These are phyloP conservation scores for Heterotilapia buettikoferi DNA, from an alignment of 2,113 vertebrate species.

Conservation along the genomic window DNA sequence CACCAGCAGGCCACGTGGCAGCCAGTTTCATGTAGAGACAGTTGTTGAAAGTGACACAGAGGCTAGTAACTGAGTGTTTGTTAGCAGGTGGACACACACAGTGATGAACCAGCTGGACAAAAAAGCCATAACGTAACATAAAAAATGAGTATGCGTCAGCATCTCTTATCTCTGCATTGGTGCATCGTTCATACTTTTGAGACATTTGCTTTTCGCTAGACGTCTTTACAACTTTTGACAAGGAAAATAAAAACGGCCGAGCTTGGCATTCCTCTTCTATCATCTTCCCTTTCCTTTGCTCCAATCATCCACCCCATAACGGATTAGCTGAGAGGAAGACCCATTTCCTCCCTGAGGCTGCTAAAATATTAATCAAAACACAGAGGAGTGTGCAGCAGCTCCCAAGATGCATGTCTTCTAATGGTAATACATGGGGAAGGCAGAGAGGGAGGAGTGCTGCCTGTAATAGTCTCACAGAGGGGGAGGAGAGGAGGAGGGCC, in stretches of 20 bases:
- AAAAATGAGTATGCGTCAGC: not conserved
- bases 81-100: not conserved
- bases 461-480: slow-evolving; percentile 80
- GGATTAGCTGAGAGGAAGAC: slow-evolving; percentile 92
- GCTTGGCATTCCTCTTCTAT: slow-evolving; percentile 66
- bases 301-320: slow-evolving; percentile 80
- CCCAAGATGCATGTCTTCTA: slow-evolving; percentile 91
- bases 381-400: slow-evolving; percentile 86
- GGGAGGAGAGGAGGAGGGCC: slow-evolving; percentile 73
- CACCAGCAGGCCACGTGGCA: not conserved
- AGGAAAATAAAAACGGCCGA: slow-evolving; percentile 60
- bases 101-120: not conserved
- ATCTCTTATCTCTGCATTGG: not conserved
- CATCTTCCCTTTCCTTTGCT: slow-evolving; percentile 62
- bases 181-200: slow-evolving; percentile 3
- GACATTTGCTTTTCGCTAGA: slow-evolving; percentile 14
- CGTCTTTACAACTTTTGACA: slow-evolving; percentile 54
- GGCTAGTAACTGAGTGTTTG: not conserved
- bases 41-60: not conserved
- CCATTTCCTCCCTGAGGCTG: slow-evolving; percentile 89
- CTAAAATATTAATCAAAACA: slow-evolving; percentile 99
- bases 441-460: slow-evolving; percentile 82
- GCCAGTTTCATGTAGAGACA: not conserved
- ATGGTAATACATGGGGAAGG: slow-evolving; percentile 83
- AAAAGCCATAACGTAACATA: not conserved